Base-by-base conservation (phyloP, 2,888 invertebrate species). In the Eudemis profundana region DNA sequence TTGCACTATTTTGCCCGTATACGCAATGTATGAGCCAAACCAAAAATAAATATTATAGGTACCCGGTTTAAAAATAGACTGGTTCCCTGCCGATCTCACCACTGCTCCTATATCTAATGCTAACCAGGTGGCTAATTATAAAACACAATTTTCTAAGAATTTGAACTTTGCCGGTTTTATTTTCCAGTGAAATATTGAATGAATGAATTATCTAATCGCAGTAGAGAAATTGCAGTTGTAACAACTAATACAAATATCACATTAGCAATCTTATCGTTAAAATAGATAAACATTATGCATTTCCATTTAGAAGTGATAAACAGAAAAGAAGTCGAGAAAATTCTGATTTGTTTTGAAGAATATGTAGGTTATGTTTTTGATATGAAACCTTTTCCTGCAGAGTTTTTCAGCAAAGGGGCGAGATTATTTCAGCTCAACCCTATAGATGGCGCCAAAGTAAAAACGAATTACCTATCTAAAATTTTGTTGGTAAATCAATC, bases 41-140 rank as follows among this genome's bases (percentile, higher is more conserved):
- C 85, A 78, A 81, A 89, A 88, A 86, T 89, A 88, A 88, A 88
- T 80, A 82, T 23, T 78, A 83, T 78, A n/a, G n/a, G n/a, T 82
- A 76, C 81, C 76, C 72, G 72, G 82, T 83, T 85, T 90, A 90
- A 78, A 88, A 89, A 90, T 91, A 91, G 90, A 86, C 69, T 71
- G 69, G 78, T 82, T 82, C 83, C 80, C 83, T 78, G 81, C 73
- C 73, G 75, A 79, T 77, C 77, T 76, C 70, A 76, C 46, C 38
- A 29, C 51, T 65, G 51, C 50, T 56, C 67, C 70, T 68, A 72
- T 69, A 69, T 62, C 66, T 69, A 53, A 53, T 62, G 59, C 57
- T 61, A 38, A 63, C 23, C 67, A 47, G 60, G 47, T 65, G 19
- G 40, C 51, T 64, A 59, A 51, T 38, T 27, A 59, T 59, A 59